Evolutionary conservation across 1,140 invertebrate species (phyloP), one percentile per base, ranked within the genome.

Genomic region (Cotesia typhae): DNA sequence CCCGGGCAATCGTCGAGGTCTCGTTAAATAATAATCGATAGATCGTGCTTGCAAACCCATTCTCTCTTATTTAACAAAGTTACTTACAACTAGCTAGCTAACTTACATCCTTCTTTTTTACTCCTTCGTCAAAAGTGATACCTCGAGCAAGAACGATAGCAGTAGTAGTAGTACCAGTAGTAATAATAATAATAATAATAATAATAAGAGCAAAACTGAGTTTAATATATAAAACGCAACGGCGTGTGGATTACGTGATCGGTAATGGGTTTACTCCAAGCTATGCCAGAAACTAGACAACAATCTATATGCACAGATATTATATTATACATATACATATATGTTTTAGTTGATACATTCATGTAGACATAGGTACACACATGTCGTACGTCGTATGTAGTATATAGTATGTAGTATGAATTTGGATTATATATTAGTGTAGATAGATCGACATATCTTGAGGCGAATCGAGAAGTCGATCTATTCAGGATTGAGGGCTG

Each of bases 401-500:
- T 2, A 28, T 28, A 1, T 28, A 28, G 28, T 28, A 28, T 28
- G 28, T 28, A 28, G 28, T 3, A 28, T 28, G 28, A 28, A 28
- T 28, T 28, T 28, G 28, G 28, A 47, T 47, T 47, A 47, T 47
- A 47, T 47, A 47, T 47, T 47, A 47, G 41, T 47, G 41, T 47
- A 47, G 41, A 47, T 47, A 47, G 6, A 47, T 47, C 41, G 6
- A 47, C 41, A 10, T 47, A 6, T 47, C 41, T 47, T 47, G 71
- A 73, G 74, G 75, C 72, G 75, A 77, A 80, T 79, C 74, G 74
- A 75, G 75, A 70, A 74, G 71, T 67, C 59, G 65, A 75, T 79
- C 77, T 79, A 81, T 80, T 76, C 74, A 81, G 76, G 77, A 81
- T 80, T 76, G 73, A 81, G 76, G 77, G 64, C 66, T 77, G 66